Conservation (phyloP, 2,113 vertebrate species). For the Grus americana region DNA sequence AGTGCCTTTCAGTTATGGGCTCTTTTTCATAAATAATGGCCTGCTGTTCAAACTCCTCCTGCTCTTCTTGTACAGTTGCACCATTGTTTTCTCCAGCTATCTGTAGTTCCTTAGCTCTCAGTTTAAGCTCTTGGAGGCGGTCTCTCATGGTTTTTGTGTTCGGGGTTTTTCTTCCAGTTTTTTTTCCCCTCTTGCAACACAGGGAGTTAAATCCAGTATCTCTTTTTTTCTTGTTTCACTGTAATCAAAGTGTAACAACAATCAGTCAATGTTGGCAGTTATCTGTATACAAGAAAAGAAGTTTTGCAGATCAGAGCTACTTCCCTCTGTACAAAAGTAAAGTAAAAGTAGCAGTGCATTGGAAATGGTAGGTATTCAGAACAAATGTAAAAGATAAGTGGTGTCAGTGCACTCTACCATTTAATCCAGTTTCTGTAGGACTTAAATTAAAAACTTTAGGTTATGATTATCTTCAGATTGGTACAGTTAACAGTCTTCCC, state of each 20-base stretch:
- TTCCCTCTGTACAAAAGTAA: background rate
- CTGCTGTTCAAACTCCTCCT: constrained; percentile 75
- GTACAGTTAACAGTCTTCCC: background rate
- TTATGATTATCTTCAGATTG: background rate
- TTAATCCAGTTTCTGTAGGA: background rate
- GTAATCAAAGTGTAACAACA: constrained; percentile 17
- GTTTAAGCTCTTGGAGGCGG: constrained; percentile 86
- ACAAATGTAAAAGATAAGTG: background rate
- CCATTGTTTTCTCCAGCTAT: constrained; percentile 36
- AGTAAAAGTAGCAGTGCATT: background rate
- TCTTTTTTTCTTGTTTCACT: background rate
- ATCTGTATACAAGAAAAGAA: background rate
- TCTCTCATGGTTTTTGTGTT: constrained; percentile 81
- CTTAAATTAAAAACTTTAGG: background rate
- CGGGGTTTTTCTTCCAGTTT: background rate
- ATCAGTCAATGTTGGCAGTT: background rate
- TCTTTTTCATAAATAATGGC: constrained; percentile 91
- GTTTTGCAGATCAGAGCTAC: background rate
- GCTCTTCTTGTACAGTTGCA: constrained; percentile 13
- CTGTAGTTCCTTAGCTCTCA: constrained; percentile 78
- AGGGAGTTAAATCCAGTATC: background rate
- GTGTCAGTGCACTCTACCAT: background rate
- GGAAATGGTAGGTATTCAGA: background rate
- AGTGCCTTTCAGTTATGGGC: constrained; percentile 84
- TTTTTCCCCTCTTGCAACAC: background rate